phyloP scores from a whole-genome alignment of 2,888 invertebrate genomes.

The Morpho deidamia region DNA sequence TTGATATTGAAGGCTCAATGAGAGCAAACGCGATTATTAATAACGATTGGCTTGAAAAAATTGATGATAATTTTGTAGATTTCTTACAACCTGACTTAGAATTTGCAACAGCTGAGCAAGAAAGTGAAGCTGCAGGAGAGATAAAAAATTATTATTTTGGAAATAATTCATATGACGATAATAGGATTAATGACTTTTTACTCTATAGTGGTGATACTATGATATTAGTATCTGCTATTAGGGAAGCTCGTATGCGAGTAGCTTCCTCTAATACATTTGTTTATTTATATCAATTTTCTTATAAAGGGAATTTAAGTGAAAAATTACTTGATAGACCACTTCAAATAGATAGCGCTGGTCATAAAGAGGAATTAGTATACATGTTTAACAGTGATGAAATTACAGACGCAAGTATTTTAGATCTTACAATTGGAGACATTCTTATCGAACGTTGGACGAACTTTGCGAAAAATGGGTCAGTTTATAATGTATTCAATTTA shows the following conservation, averaged over 20 bases:
- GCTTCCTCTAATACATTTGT: conserved; percentile 31
- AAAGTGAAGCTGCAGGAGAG: conserved; percentile 31
- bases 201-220: conserved; percentile 61
- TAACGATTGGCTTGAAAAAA: conserved; percentile 50
- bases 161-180: conserved; percentile 31
- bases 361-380: conserved; percentile 61
- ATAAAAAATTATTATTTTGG: conserved; percentile 51
- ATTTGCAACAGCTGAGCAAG: conserved; percentile 40
- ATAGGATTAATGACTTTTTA: conserved; percentile 39
- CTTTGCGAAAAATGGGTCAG: conserved; percentile 61
- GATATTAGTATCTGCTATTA: conserved; percentile 54
- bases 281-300: conserved; percentile 65
- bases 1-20: conserved; percentile 63
- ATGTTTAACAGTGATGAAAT: conserved; percentile 39
- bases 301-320: conserved; percentile 49
- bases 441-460: conserved; percentile 63
- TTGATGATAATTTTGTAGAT: conserved; percentile 48
- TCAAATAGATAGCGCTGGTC: conserved; percentile 43
- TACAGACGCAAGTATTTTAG: conserved; percentile 29
- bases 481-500: not conserved
- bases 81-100: conserved; percentile 57
- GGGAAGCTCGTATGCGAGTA: conserved; percentile 48
- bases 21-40: conserved; percentile 45
- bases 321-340: conserved; percentile 45
- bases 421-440: conserved; percentile 45